Evolutionary conservation across 2,113 vertebrate species (phyloP), one percentile per base, ranked within the genome.

Genomic region (Cettia cetti): DNA sequence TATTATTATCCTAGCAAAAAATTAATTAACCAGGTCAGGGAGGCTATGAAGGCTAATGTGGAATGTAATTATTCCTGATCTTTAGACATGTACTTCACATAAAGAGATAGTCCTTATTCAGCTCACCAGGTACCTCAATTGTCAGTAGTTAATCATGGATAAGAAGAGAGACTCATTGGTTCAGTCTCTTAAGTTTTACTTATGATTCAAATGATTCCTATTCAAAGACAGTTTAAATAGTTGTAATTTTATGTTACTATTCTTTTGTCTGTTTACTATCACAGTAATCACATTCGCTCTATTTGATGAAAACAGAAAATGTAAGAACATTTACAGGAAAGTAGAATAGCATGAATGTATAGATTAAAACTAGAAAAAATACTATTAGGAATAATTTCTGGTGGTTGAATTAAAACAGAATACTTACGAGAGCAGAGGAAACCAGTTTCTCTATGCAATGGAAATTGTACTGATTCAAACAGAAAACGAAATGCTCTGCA

Each of bases 1-100:
- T 98, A 98, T 98, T 98, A 98, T 98, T 98, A 98, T 98, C 92
- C 97, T 90, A 96, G 98, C 97, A 98, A 98, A 98, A 98, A 98
- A 98, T 98, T 98, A 98, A 98, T 98, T 98, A 98, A 98, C 95
- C 97, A 97, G 98, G 98, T 97, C 98, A 97, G 92, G 69, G 75
- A 96, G 98, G 98, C 95, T 97, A 92, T 60, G 96, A 93, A 98
- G 98, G 97, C 97, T 98, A 98, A 98, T 98, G 97, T 97, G 95
- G 81, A 97, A 97, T 93, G 97, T 97, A 98, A 98, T 98, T 98
- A 98, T 98, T 98, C 95, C 97, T 98, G 97, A 97, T 98, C 97
- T 97, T 97, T 97, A 97, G 97, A 97, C 97, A 95, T 96, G 97
- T 97, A 96, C 94, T 97, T 97, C 96, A 92, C 97, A 97, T 97